Evolutionary conservation across 2,113 vertebrate species (phyloP).

Genomic region (Taurulus bubalis): DNA sequence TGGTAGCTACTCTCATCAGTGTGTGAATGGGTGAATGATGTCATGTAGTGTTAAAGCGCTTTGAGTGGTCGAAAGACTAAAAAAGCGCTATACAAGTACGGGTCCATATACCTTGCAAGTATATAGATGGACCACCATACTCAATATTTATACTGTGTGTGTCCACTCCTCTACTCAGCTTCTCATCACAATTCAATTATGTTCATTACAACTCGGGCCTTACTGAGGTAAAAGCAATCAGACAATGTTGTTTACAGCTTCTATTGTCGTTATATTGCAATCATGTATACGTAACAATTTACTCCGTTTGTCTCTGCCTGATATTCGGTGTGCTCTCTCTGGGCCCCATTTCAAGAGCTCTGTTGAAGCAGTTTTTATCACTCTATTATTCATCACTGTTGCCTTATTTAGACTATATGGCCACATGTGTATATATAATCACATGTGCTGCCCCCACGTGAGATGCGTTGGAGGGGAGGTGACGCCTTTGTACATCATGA

Average conservation of each 20-base stretch:
- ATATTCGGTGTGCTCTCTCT: not conserved
- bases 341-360: slow-evolving; percentile 2
- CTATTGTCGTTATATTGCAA: not conserved
- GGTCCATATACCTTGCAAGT: not conserved
- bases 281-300: not conserved
- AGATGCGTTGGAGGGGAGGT: not conserved
- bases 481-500: slow-evolving; percentile 8
- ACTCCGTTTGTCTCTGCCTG: not conserved
- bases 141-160: not conserved
- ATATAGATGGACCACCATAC: slow-evolving; percentile 3
- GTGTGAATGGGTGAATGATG: too few relatives aligned
- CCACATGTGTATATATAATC: slow-evolving; percentile 53
- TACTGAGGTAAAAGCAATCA: slow-evolving; percentile 10
- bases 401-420: slow-evolving; percentile 65
- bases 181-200: not conserved
- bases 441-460: slow-evolving; percentile 50
- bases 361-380: slow-evolving; percentile 49
- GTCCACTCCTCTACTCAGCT: not conserved
- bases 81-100: too few relatives aligned
- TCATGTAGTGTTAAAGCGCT: too few relatives aligned
- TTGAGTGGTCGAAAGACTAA: too few relatives aligned
- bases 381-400: slow-evolving; percentile 69
- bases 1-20: too few relatives aligned
- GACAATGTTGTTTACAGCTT: slow-evolving; percentile 7
- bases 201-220: not conserved